Conservation (phyloP, 2,888 invertebrate species). For the Phengaris alcon region DNA sequence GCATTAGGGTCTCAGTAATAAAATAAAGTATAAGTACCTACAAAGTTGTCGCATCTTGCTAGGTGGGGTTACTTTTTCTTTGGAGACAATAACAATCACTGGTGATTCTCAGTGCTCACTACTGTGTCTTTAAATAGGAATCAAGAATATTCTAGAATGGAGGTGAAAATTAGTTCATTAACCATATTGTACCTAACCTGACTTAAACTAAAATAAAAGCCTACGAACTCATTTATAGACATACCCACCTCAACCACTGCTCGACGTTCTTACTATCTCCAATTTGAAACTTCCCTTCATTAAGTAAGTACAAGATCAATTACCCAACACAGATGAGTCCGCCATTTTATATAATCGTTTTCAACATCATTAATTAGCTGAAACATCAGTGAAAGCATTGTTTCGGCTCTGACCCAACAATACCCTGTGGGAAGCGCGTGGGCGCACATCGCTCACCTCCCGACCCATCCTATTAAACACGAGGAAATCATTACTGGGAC, state of each 20-base stretch:
- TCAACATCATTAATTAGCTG: conserved; percentile 59
- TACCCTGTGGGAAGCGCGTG: conserved; percentile 57
- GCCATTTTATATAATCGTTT: conserved; percentile 31
- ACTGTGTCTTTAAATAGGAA: too few species aligned
- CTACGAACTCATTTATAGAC: too few species aligned
- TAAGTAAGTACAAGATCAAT: conserved; percentile 32
- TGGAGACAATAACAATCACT: too few species aligned
- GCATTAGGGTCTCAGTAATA: conserved; percentile 14
- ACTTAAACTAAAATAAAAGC: too few species aligned
- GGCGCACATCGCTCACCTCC: conserved; percentile 40
- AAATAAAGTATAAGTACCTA: not conserved
- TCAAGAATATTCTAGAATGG: too few species aligned
- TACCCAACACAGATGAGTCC: conserved; percentile 36
- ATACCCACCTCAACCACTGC: too few species aligned
- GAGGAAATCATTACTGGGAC: conserved; percentile 25
- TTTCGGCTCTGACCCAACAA: conserved; percentile 48
- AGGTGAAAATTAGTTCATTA: too few species aligned
- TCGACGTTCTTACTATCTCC: not conserved
- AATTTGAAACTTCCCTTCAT: not conserved
- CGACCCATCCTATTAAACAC: conserved; percentile 26
- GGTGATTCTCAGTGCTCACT: too few species aligned
- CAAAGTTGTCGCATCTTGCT: not conserved
- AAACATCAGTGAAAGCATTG: conserved; percentile 68
- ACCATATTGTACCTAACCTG: too few species aligned
- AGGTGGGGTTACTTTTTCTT: too few species aligned